Evolutionary conservation across 1,140 invertebrate species (phyloP).

Genomic region (Tetramorium alpestre): DNA sequence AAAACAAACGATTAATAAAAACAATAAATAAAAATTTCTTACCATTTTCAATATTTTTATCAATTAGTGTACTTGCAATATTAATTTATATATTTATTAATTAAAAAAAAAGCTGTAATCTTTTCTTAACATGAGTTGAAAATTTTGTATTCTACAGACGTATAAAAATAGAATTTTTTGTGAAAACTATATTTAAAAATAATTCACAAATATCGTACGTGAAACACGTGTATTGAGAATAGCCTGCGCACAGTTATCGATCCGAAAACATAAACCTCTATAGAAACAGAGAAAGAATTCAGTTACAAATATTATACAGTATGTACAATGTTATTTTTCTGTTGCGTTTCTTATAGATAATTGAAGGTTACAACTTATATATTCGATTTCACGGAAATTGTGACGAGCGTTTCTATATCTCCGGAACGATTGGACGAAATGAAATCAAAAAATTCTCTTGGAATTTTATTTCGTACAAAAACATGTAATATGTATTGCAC

Average conservation of each 20-base stretch:
- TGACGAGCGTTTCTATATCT: not conserved
- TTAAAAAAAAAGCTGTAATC: not conserved
- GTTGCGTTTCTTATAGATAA: conserved; percentile 15
- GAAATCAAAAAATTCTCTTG: conserved; percentile 15
- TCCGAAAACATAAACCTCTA: not conserved
- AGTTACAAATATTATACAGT: not conserved
- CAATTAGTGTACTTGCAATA: not conserved
- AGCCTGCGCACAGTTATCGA: conserved; percentile 3
- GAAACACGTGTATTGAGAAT: not conserved
- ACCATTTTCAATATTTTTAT: not conserved
- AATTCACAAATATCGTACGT: not conserved
- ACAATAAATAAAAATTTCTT: not conserved
- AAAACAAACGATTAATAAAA: not conserved
- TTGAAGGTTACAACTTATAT: not conserved
- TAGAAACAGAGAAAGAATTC: not conserved
- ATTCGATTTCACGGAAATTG: not conserved
- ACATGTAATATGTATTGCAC: too few species aligned
- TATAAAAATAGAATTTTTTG: not conserved
- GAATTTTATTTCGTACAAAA: not conserved
- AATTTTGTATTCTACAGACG: not conserved
- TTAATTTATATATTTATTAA: not conserved
- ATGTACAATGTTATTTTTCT: conserved; percentile 12
- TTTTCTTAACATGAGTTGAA: not conserved
- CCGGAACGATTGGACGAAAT: not conserved
- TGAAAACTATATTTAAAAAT: conserved; percentile 3